A percentile compares a stretch with the other conserved stretches of the same genome.
These are phyloP conservation scores for Clarias batrachus DNA, from an alignment of 2,113 vertebrate genomes.

Conservation along the genomic window DNA sequence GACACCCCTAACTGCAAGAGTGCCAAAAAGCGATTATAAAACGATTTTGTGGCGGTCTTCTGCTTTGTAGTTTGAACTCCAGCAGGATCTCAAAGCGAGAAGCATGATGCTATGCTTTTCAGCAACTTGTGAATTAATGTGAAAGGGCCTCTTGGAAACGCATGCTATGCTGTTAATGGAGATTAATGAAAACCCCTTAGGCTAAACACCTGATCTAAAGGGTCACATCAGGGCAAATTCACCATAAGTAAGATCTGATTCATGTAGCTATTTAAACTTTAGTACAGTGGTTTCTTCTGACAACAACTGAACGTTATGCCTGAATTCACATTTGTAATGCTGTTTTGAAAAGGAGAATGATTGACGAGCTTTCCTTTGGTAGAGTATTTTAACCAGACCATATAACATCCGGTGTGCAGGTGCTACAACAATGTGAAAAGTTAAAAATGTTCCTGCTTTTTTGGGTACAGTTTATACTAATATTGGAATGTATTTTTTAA, in stretches of 20 bases:
- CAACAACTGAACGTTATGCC: slow-evolving; percentile 1
- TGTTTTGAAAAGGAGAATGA: slow-evolving; percentile 25
- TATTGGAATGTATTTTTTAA: too few relatives aligned
- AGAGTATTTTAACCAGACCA: slow-evolving; percentile 7
- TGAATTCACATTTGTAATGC: slow-evolving; percentile 28
- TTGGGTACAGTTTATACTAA: too few relatives aligned
- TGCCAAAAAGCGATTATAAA: slow-evolving; percentile 16
- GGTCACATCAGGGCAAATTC: slow-evolving; percentile 23
- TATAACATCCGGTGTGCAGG: slow-evolving; percentile 25
- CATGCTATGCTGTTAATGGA: slow-evolving; percentile 46
- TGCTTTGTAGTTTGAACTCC: slow-evolving; percentile 32
- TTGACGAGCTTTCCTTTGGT: slow-evolving; percentile 27
- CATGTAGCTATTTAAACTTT: slow-evolving; percentile 44
- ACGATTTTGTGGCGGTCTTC: slow-evolving; percentile 17
- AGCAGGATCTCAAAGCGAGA: slow-evolving; percentile 37
- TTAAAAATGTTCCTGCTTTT: slow-evolving; percentile 8
- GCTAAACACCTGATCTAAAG: slow-evolving; percentile 45
- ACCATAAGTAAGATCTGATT: slow-evolving; percentile 36
- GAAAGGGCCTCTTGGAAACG: slow-evolving; percentile 34
- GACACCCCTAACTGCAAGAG: slow-evolving; percentile 37
- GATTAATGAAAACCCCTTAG: slow-evolving; percentile 53
- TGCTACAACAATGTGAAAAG: neutral
- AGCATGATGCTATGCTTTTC: slow-evolving; percentile 40
- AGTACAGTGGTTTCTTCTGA: slow-evolving; percentile 17
- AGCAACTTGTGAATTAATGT: slow-evolving; percentile 44